phyloP scores from a whole-genome alignment of 2,113 vertebrate species.

The Macroglossus sobrinus region DNA sequence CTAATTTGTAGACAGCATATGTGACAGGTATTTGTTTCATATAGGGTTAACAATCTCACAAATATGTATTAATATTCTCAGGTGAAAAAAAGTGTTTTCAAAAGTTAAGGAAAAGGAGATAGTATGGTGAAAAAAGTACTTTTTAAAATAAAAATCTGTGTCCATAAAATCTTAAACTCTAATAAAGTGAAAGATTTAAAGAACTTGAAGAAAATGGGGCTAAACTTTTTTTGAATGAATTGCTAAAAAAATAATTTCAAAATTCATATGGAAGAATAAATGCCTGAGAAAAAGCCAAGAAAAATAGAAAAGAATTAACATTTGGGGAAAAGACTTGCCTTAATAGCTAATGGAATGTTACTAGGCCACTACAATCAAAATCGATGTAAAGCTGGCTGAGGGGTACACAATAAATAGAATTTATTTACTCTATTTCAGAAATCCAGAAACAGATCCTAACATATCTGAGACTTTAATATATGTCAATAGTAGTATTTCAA shows the following conservation, averaged over 20 bases:
- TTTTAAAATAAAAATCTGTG: neutral
- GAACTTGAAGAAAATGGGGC: neutral
- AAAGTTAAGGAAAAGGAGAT: neutral
- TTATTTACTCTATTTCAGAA: neutral
- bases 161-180: neutral
- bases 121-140: neutral
- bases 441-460: neutral
- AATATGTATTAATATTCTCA: neutral
- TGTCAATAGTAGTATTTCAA: neutral
- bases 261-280: neutral
- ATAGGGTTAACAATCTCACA: neutral
- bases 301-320: neutral
- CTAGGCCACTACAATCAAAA: neutral
- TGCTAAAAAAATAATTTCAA: neutral
- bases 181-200: neutral
- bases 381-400: neutral
- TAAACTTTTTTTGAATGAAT: neutral
- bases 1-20: neutral
- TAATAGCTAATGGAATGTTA: neutral
- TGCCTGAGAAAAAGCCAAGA: neutral
- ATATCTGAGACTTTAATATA: neutral
- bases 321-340: neutral
- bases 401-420: neutral
- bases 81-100: neutral
- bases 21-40: neutral